Evolutionary conservation across 2,888 invertebrate species (phyloP), one percentile per base, ranked within the genome.

Genomic region (Pristionchus arcanus): DNA sequence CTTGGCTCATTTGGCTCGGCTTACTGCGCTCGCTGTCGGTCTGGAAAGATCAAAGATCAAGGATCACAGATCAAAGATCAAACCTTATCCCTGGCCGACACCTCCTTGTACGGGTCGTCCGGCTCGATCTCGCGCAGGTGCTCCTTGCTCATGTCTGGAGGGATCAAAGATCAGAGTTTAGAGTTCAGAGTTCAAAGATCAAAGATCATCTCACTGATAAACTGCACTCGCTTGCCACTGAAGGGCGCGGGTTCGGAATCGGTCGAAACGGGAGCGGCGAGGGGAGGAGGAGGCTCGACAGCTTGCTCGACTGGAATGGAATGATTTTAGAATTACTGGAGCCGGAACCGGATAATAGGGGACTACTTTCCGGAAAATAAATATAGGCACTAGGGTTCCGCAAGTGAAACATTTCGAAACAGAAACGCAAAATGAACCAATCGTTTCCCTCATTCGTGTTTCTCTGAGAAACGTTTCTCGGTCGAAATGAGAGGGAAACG

Each of bases 81-180:
- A 9, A 77, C 81, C 81, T 81, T 81, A 53, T 81, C 81, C n/a
- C 81, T 81, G 53, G 81, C 81, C 2, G 81, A 81, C n/a, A 28
- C 25, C 28, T 81, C 81, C n/a, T 25, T 53, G n/a, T 0, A 28
- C 42, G 42, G 49, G n/a, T 25, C 49, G 15, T 81, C 81, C 37
- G 81, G 81, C 49, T 81, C 81, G 49, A 81, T 81, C 81, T 81
- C 81, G 81, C 81, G 81, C 81, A 81, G 21, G 31, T 42, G 74
- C 74, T 77, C 74, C 74, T 77, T 42, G 25, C 37, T 31, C 37
- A 37, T 42, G 74, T 77, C 74, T 77, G 74, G 4, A 68, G 9
- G 31, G 28, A 31, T 68, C 68, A 68, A 68, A 68, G 31, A 68
- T 31, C 68, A 68, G 16, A 68, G 68, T 16, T 19, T 31, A 68